A percentile compares a stretch with the other conserved stretches of the same genome.
phyloP scores from a whole-genome alignment of 2,113 vertebrate species.

The Nycticebus coucang region DNA sequence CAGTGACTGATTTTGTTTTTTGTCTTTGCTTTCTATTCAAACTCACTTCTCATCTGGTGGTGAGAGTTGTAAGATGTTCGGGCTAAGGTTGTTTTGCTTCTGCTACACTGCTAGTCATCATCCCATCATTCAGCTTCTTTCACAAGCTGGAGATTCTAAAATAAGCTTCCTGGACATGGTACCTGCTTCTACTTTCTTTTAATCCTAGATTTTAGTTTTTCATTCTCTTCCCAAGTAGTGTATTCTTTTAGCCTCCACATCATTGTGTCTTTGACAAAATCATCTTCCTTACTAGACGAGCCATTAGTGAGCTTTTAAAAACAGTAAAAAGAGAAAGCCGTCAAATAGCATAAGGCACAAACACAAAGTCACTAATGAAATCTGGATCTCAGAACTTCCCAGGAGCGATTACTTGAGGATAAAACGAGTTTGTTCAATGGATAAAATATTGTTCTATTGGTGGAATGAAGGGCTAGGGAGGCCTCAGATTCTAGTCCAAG shows the following conservation, averaged over 20 bases:
- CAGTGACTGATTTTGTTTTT: background rate
- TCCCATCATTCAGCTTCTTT: background rate
- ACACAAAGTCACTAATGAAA: background rate
- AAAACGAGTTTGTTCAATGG: conserved; percentile 33
- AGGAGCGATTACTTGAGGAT: background rate
- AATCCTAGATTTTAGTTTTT: background rate
- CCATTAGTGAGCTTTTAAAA: background rate
- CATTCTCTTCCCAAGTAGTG: background rate
- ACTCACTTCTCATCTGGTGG: background rate
- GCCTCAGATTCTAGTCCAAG: background rate
- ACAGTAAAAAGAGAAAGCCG: background rate
- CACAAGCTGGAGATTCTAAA: background rate
- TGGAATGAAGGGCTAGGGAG: background rate
- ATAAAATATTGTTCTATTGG: background rate
- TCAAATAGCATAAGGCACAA: background rate
- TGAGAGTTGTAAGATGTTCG: background rate
- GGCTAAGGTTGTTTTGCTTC: background rate
- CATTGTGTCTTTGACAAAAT: background rate
- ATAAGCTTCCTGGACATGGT: background rate
- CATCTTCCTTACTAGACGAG: background rate
- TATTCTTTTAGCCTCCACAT: background rate
- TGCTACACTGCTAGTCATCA: background rate
- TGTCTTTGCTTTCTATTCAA: background rate
- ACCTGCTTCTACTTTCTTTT: background rate
- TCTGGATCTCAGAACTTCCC: background rate